Evolutionary conservation across 2,888 invertebrate genomes (phyloP).

Genomic region (Sminthurides aquaticus): DNA sequence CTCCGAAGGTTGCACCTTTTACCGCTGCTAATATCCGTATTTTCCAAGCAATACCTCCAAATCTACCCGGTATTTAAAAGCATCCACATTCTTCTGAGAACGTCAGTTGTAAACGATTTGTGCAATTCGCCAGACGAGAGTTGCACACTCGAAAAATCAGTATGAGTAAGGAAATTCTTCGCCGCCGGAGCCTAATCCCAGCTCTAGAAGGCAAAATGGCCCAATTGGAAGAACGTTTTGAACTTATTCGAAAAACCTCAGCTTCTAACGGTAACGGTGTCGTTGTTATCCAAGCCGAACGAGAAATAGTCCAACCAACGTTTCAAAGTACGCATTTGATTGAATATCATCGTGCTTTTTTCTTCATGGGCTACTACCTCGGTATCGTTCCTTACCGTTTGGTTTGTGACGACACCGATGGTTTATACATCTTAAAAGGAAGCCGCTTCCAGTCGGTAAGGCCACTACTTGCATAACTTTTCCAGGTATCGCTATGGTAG

Average conservation of each 20-base stretch:
- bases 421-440: neutral
- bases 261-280: neutral
- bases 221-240: neutral
- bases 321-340: slow-evolving; percentile 9
- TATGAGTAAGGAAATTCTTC: too few relatives aligned
- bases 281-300: neutral
- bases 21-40: too few relatives aligned
- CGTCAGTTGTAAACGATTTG: too few relatives aligned
- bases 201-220: too few relatives aligned
- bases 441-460: slow-evolving; percentile 8
- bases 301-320: neutral
- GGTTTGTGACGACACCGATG: neutral
- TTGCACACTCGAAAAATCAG: too few relatives aligned
- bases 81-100: too few relatives aligned
- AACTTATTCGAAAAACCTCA: neutral
- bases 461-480: neutral
- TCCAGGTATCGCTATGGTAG: neutral
- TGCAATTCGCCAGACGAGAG: too few relatives aligned
- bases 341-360: slow-evolving; percentile 11
- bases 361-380: slow-evolving; percentile 14
- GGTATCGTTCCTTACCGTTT: slow-evolving; percentile 15
- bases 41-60: too few relatives aligned
- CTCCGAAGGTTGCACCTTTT: too few relatives aligned
- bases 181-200: too few relatives aligned
- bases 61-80: too few relatives aligned